A percentile compares a stretch with the other conserved stretches of the same genome.
These are phyloP conservation scores for Blera fallax DNA, from an alignment of 2,888 invertebrate genomes.

Conservation along the genomic window DNA sequence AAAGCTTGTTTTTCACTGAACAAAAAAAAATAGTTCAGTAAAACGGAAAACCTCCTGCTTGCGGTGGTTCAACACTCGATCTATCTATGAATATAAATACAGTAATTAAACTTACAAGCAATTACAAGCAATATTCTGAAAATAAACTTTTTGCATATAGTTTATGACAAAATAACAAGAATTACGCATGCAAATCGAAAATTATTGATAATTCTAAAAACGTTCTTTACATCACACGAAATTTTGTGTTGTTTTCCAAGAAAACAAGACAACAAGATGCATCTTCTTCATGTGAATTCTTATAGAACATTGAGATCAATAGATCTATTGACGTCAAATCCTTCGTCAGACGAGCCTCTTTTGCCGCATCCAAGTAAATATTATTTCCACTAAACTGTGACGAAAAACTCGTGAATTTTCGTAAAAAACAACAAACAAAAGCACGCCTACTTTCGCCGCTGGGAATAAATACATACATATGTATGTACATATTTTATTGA, in stretches of 20 bases:
- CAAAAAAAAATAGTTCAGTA: not conserved
- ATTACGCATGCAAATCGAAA: not conserved
- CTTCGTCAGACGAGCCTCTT: conserved; percentile 27
- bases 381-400: conserved; percentile 5
- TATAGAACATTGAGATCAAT: not conserved
- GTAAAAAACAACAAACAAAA: not conserved
- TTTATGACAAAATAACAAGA: not conserved
- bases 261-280: conserved; percentile 14
- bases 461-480: not conserved
- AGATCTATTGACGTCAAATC: conserved; percentile 40
- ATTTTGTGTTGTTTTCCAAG: not conserved
- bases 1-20: not conserved
- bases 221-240: not conserved
- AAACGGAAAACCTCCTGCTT: not conserved
- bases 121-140: not conserved
- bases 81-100: not conserved
- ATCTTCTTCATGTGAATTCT: not conserved
- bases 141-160: not conserved
- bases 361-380: conserved; percentile 18
- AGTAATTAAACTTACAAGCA: not conserved
- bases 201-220: conserved; percentile 7
- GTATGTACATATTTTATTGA: not conserved
- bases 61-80: not conserved
- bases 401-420: not conserved
- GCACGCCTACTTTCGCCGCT: not conserved